Evolutionary conservation across 1,140 invertebrate genomes (phyloP).

Genomic region (Drosophila serrata): DNA sequence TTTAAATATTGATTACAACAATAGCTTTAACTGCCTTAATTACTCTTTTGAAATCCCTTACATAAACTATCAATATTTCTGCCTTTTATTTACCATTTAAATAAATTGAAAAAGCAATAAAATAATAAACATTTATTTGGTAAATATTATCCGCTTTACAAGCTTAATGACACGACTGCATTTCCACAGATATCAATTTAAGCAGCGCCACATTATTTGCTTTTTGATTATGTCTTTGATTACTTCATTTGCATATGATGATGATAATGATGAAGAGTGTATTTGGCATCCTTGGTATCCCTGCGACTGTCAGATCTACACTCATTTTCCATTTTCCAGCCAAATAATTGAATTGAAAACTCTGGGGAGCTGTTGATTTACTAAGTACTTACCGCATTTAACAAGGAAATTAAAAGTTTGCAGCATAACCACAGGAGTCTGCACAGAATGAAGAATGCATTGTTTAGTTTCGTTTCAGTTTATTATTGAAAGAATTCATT

Average conservation of each 20-base stretch:
- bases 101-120: conserved; percentile 3
- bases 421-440: neutral
- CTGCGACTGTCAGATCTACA: neutral
- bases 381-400: conserved; percentile 38
- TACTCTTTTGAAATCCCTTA: neutral
- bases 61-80: neutral
- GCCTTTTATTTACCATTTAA: neutral
- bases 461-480: conserved; percentile 35
- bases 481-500: conserved; percentile 67
- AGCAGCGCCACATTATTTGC: conserved; percentile 4
- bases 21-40: neutral
- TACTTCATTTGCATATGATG: conserved; percentile 14
- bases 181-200: conserved; percentile 13
- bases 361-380: conserved; percentile 4
- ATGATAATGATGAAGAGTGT: neutral
- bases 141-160: neutral
- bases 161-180: conserved; percentile 9
- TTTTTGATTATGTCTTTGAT: conserved; percentile 16
- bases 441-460: conserved; percentile 17
- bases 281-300: neutral
- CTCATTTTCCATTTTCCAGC: conserved; percentile 2
- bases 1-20: neutral
- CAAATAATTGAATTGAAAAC: conserved; percentile 23
- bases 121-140: conserved; percentile 10
- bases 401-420: conserved; percentile 11